Conservation (phyloP, 2,888 invertebrate species). For the Troides aeacus region DNA sequence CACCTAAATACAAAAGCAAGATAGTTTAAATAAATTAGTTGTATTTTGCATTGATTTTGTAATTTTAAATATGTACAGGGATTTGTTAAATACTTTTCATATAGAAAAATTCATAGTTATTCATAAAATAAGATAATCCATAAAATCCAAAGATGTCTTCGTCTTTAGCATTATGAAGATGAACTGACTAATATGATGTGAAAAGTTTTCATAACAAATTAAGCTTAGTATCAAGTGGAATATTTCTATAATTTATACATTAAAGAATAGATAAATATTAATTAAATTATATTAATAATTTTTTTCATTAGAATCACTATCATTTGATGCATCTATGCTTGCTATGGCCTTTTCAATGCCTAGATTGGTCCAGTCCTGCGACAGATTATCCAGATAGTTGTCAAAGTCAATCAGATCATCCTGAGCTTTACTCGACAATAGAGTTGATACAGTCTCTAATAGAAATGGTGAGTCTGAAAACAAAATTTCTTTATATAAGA, state of each 20-base stretch:
- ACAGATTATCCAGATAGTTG: slow-evolving; percentile 95
- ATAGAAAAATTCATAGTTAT: too few relatives aligned
- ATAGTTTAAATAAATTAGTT: too few relatives aligned
- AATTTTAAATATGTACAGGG: too few relatives aligned
- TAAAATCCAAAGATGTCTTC: too few relatives aligned
- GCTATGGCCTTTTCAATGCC: slow-evolving; percentile 68
- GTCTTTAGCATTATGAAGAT: too few relatives aligned
- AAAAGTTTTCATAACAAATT: neutral
- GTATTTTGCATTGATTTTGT: too few relatives aligned
- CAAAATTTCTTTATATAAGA: neutral
- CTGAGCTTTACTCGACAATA: slow-evolving; percentile 87
- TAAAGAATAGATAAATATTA: neutral
- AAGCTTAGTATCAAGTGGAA: neutral
- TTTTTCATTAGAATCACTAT: slow-evolving; percentile 24
- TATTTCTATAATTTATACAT: neutral
- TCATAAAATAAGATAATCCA: too few relatives aligned
- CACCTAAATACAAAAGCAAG: too few relatives aligned
- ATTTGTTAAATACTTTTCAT: too few relatives aligned
- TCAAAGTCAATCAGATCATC: slow-evolving; percentile 96
- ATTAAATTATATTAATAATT: neutral
- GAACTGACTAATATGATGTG: too few relatives aligned
- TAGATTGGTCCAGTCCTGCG: slow-evolving; percentile 93
- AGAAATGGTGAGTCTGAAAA: slow-evolving; percentile 68
- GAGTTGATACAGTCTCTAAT: slow-evolving; percentile 83
- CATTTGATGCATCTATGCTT: slow-evolving; percentile 54